Evolutionary conservation across 1,140 invertebrate species (phyloP), one percentile per base, ranked within the genome.

Genomic region (Drosophila takahashii): DNA sequence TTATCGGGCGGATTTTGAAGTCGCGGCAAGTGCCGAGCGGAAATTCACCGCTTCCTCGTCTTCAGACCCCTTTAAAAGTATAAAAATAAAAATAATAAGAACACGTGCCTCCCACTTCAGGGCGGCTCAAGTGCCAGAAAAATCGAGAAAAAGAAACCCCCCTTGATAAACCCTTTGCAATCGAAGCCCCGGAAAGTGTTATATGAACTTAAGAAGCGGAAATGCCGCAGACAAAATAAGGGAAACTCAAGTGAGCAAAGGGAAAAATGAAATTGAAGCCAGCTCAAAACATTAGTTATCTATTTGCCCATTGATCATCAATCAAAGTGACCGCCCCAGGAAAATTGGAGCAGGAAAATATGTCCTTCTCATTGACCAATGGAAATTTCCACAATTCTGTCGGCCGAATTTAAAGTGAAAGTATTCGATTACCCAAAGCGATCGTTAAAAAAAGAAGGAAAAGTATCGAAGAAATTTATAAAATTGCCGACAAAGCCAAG

Each of bases 401-500:
- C 83, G 83, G 84, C 62, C 69, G 41, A 70, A 47, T 15, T 76
- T 84, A 87, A 83, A 87, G 79, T 77, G 83, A 89, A 89, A 87
- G 83, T 87, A 64, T 89, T 72, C 75, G 52, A 89, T 89, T 87
- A 69, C 84, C 65, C 56, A 50, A 64, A 59, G 78, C 69, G 64
- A 76, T 86, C 79, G 79, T 86, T 89, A 70, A 86, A 69, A 77
- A 76, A 57, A 57, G 29, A 36, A 18, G n/a, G 41, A 27, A 65
- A 42, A 56, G 34, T 56, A 51, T 44, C 32, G 48, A 27, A 9
- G 32, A 54, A 41, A 54, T 37, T 53, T 26, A 58, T 26, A 58
- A 41, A 59, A 47, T 48, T 70, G 81, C 81, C 81, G 81, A 85
- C 80, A 84, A 86, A 80, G 74, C 37, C 52, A 13, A 39, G 15